Evolutionary conservation across 2,113 vertebrate species (phyloP), one percentile per base, ranked within the genome.

Genomic region (Vimba vimba): DNA sequence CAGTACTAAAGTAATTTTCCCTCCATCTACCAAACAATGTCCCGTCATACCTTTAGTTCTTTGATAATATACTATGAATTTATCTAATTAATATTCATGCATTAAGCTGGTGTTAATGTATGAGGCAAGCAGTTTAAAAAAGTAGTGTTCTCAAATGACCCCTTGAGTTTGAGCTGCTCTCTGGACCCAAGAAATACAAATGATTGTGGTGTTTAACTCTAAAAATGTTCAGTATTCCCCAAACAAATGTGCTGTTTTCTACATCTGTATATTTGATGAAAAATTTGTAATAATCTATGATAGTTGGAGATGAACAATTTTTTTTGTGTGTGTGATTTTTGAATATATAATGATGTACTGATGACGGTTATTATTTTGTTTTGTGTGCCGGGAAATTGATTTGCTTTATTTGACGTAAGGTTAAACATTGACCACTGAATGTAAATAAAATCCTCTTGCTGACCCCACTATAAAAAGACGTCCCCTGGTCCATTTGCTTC

Each of bases 401-500:
- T 71, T n/a, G 82, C 17, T 89, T 88, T 92, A 84, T 88, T 91
- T 94, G 82, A 82, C 55, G n/a, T 80, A 8, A 74, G 68, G 93
- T 94, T 94, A 95, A 95, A 94, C 55, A 94, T 78, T 95, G 86
- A 87, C 91, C 71, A 74, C 47, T 12, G 59, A 13, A 9, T 85
- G 47, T 87, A 27, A 30, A 39, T 52, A 59, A 83, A 69, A 33
- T 43, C 33, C 21, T 45, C 30, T 39, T 8, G 3, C 11, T 82
- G 64, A 55, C 66, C 79, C 47, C 62, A 17, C 73, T 79, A 45
- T 85, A 85, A 83, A 85, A 83, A 85, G 83, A 27, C 8, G 1
- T 59, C 43, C 77, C 64, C 30, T 17, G 4, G 45, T 23, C 30
- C 25, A 23, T 23, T 39, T 59, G n/a, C 13, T 59, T 87, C 19